Evolutionary conservation across 2,113 vertebrate genomes (phyloP), one percentile per base, ranked within the genome.

Genomic region (Rhea pennata): DNA sequence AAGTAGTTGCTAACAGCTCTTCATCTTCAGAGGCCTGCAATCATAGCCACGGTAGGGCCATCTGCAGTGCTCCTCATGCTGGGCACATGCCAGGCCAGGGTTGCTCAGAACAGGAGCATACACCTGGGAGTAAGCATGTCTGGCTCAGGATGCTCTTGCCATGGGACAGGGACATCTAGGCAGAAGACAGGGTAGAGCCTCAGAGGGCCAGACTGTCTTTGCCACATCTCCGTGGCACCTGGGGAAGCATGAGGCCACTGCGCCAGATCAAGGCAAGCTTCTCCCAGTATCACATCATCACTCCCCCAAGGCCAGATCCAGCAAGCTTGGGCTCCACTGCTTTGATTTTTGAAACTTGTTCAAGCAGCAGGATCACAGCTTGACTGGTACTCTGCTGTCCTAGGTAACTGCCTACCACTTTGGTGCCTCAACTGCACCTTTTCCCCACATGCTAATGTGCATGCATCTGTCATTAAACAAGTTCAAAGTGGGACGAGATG

Each of bases 41-140:
- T 36, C 36, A 51, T 53, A 44, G 51, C 40, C 54, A 69, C 42
- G 82, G 13, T 53, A 66, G 61, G 0, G 1, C 9, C 73, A 80
- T 86, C 19, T 71, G 51, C 90, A 51, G 16, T 2, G 7, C 12
- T 79, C 1, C 87, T 5, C 44, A 17, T 0, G 0, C 21, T 75
- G 56, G 17, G n/a, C 20, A 75, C 26, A 27, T 27, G 4, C 27
- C 75, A 19, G 19, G 8, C 20, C 29, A 61, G n/a, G 23, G 9
- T 14, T 40, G 54, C 54, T 56, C 16, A 56, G 54, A 17, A 17
- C 46, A 48, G 44, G 44, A 46, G 44, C 9, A 7, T 48, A 19
- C 19, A 17, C 46, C 19, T 9, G 8, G 46, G 46, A 27, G 54
- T 56, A 31, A 31, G 19, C 56, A 42, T 23, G 11, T 54, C 16